Percentiles rank a stretch among this genome's conserved stretches.
Conservation (phyloP, 2,113 vertebrate genomes). For the Silurus meridionalis region DNA sequence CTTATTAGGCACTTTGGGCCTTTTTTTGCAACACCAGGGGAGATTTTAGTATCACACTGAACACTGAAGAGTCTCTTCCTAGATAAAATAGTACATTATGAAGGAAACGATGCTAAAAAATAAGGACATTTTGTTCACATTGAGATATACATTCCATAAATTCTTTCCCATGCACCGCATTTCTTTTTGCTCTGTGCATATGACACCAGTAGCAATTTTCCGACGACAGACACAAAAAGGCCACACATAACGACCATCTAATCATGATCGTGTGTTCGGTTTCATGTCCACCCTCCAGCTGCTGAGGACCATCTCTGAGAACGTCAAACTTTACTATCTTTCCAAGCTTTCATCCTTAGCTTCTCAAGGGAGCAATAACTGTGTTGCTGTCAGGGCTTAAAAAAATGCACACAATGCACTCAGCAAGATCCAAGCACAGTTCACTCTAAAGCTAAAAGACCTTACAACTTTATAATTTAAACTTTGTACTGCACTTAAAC, state of each 20-base stretch:
- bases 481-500: not conserved
- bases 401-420: conserved; percentile 10
- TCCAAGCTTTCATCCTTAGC: conserved; percentile 3
- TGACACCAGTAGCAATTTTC: not conserved
- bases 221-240: conserved; percentile 9
- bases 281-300: conserved; percentile 30
- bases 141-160: not conserved
- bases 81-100: not conserved
- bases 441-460: conserved; percentile 11
- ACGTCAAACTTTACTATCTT: conserved; percentile 3
- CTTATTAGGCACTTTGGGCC: not conserved
- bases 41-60: not conserved
- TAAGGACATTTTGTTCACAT: conserved; percentile 10
- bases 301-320: conserved; percentile 17
- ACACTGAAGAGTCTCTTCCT: not conserved
- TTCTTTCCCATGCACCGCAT: not conserved
- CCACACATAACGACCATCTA: conserved; percentile 16
- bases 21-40: not conserved
- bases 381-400: not conserved
- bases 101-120: not conserved
- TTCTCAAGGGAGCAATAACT: conserved; percentile 24
- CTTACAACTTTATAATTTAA: conserved; percentile 6
- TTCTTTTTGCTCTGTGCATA: not conserved
- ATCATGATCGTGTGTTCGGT: conserved; percentile 17
- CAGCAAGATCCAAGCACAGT: conserved; percentile 26